Evolutionary conservation across 2,113 vertebrate species (phyloP).

Genomic region (Kobus ellipsiprymnus): DNA sequence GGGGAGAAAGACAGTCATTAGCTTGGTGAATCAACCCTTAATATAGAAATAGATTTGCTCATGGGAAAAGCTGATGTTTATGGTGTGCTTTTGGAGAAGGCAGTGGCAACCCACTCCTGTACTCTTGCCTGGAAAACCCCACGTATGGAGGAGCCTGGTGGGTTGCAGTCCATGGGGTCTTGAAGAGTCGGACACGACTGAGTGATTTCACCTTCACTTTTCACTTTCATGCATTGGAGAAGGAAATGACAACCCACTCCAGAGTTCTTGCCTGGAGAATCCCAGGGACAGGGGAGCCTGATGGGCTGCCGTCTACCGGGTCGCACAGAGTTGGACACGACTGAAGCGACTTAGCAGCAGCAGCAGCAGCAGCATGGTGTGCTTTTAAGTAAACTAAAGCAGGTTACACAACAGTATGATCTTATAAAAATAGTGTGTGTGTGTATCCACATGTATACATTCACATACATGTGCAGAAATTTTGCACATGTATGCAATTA

Average conservation of each 20-base stretch:
- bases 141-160: too few relatives aligned
- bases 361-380: background rate
- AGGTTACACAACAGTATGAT: background rate
- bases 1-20: background rate
- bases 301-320: accelerated
- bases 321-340: accelerated
- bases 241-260: too few relatives aligned
- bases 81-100: background rate
- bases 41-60: background rate
- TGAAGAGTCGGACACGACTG: accelerated
- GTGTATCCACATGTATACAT: background rate
- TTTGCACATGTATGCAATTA: background rate
- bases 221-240: too few relatives aligned
- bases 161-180: too few relatives aligned
- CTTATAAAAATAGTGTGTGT: background rate
- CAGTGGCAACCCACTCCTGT: too few relatives aligned
- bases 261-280: too few relatives aligned
- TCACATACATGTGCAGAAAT: background rate
- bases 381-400: background rate
- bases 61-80: background rate
- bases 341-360: too few relatives aligned
- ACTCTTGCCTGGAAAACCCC: too few relatives aligned
- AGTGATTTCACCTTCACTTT: too few relatives aligned
- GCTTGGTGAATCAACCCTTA: background rate
- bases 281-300: too few relatives aligned